Conservation (phyloP, 2,797 vertebrate species). For the Acanthurus tractus region DNA sequence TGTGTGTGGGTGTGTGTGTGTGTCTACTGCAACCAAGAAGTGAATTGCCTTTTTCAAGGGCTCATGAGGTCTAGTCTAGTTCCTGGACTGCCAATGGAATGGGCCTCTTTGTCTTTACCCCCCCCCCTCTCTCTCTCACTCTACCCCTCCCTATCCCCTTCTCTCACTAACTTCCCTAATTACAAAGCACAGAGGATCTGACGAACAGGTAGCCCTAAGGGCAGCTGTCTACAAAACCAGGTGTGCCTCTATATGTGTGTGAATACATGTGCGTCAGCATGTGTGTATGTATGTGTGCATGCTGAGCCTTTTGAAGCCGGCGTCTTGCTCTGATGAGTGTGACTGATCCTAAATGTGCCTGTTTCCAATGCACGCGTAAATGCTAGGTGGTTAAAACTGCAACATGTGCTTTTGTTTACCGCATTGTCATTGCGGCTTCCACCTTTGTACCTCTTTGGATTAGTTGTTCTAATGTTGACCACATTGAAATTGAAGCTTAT, state of each 20-base stretch:
- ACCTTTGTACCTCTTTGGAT: neutral
- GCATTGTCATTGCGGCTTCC: neutral
- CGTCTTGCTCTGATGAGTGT: neutral
- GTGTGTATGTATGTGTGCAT: constrained; percentile 10
- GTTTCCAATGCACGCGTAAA: neutral
- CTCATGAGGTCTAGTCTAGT: constrained; percentile 70
- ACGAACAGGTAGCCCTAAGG: constrained; percentile 82
- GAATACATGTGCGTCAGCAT: constrained; percentile 43
- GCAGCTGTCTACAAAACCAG: constrained; percentile 83
- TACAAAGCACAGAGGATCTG: constrained; percentile 84
- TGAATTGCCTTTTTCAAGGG: constrained; percentile 50
- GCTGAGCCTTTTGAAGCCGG: neutral
- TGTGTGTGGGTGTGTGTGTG: neutral
- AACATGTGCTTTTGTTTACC: constrained; percentile 16
- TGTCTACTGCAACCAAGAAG: constrained; percentile 8
- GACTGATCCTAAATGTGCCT: constrained; percentile 1
- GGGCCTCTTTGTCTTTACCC: constrained; percentile 64
- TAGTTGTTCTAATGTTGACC: neutral
- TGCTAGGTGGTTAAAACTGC: constrained; percentile 3
- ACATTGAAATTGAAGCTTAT: neutral
- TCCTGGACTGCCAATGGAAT: constrained; percentile 69
- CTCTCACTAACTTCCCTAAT: constrained; percentile 78
- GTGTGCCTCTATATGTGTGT: constrained; percentile 70
- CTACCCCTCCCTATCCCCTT: constrained; percentile 44
- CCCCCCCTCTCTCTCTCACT: constrained; percentile 21